Evolutionary conservation across 2,113 vertebrate species (phyloP).

Genomic region (Lonchura striata): DNA sequence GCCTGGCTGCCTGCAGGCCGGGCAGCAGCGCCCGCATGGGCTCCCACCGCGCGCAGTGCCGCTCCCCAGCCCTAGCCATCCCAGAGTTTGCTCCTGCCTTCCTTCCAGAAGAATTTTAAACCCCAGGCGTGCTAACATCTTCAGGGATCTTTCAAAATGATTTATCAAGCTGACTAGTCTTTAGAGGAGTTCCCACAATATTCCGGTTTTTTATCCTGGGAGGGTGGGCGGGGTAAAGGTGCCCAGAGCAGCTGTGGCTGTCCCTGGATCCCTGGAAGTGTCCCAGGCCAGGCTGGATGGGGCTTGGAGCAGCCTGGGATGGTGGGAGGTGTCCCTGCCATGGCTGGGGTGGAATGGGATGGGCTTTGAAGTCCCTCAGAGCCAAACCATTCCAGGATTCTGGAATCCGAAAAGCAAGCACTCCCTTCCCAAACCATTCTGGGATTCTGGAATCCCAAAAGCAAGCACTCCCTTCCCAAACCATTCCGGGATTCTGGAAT

Average conservation of each 20-base stretch:
- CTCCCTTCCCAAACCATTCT: no score
- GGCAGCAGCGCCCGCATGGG: rapidly evolving
- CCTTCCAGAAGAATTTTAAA: not conserved
- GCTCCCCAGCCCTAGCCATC: not conserved
- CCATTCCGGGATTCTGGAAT: no score
- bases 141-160: not conserved
- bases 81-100: not conserved
- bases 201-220: rapidly evolving
- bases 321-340: not conserved
- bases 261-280: no score
- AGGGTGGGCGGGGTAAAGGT: not conserved
- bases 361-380: not conserved
- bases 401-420: no score
- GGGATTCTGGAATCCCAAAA: no score
- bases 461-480: no score
- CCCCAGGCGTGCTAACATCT: not conserved
- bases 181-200: not conserved
- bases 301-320: no score
- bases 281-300: no score
- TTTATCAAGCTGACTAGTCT: not conserved
- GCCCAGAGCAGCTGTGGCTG: no score
- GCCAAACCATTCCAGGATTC: no score
- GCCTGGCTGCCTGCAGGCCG: not conserved
- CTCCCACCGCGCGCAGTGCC: rapidly evolving
- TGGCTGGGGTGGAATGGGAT: rapidly evolving